Evolutionary conservation across 2,888 invertebrate species (phyloP), one percentile per base, ranked within the genome.

Genomic region (Achlya flavicornis): DNA sequence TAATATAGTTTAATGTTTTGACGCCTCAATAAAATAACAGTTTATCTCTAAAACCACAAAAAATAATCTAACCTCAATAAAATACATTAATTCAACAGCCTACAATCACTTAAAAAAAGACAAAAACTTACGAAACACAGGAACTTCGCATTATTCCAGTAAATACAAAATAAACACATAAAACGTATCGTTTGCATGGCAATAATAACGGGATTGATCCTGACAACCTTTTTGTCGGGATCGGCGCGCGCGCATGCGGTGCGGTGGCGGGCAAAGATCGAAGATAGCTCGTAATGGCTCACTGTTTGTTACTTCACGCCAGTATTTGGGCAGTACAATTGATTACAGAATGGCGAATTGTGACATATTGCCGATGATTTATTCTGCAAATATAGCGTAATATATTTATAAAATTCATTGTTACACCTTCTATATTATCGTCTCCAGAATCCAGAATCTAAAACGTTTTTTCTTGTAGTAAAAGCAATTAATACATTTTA

Each of bases 131-230:
- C 4, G 16, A 4, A 16, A 48, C 48, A 48, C 48, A 16, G 7
- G 53, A 19, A 53, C 19, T 3, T 53, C 16, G 3, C 16, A 19
- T 8, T n/a, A 7, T 53, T 19, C 53, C 53, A 53, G 53, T 19
- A 53, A 53, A 19, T 53, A 53, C 19, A 19, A 53, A 53, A 53
- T 53, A 53, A 53, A 53, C 14, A 8, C 19, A 53, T 53, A 19
- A 53, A 53, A 19, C 53, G 16, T 7, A 53, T 53, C 19, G 53
- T 53, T 53, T 53, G 53, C 53, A 19, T 41, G 12, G 41, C 41
- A 41, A 41, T 53, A 48, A 48, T 48, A 53, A 53, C 53, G 19
- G 53, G 53, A 16, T 53, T 53, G 41, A 41, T 41, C 41, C 41
- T 3, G 41, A 41, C 41, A 41, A 41, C 12, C 12, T 12, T 12